Conservation (phyloP, 2,888 invertebrate genomes). For the Polyploca ridens region DNA sequence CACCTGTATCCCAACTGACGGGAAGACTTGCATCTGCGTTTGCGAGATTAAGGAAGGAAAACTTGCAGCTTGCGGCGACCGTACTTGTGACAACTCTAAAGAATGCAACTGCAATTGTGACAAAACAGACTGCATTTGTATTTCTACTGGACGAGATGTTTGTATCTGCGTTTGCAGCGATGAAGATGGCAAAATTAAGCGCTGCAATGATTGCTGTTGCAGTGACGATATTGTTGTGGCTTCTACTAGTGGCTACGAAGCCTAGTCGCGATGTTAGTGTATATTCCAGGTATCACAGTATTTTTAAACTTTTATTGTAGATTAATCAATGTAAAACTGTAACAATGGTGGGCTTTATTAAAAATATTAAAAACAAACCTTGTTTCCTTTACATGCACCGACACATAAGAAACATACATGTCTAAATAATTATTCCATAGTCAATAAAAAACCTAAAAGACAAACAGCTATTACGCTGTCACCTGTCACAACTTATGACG, state of each 20-base stretch:
- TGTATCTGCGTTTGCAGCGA: slow-evolving; percentile 17
- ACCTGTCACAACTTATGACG: slow-evolving; percentile 40
- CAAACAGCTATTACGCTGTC: slow-evolving; percentile 27
- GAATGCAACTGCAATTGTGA: slow-evolving; percentile 27
- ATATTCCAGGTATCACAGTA: background rate
- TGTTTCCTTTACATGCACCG: too few relatives aligned
- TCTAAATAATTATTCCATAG: too few relatives aligned
- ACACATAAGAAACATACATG: too few relatives aligned
- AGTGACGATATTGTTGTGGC: slow-evolving; percentile 19
- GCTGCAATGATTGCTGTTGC: slow-evolving; percentile 35
- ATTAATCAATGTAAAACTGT: too few relatives aligned
- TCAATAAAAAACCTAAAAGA: too few relatives aligned
- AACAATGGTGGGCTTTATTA: too few relatives aligned
- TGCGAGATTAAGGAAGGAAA: background rate
- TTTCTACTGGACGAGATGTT: slow-evolving; percentile 13
- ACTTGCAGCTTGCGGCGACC: background rate
- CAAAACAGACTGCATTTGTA: slow-evolving; percentile 23
- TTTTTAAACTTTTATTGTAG: background rate
- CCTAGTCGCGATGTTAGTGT: background rate
- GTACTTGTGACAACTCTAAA: background rate
- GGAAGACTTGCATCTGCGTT: slow-evolving; percentile 33
- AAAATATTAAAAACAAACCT: too few relatives aligned
- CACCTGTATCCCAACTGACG: slow-evolving; percentile 32
- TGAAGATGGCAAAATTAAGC: slow-evolving; percentile 30
- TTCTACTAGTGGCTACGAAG: background rate